Conservation (phyloP, 2,797 vertebrate species). For the Novumbra hubbsi region DNA sequence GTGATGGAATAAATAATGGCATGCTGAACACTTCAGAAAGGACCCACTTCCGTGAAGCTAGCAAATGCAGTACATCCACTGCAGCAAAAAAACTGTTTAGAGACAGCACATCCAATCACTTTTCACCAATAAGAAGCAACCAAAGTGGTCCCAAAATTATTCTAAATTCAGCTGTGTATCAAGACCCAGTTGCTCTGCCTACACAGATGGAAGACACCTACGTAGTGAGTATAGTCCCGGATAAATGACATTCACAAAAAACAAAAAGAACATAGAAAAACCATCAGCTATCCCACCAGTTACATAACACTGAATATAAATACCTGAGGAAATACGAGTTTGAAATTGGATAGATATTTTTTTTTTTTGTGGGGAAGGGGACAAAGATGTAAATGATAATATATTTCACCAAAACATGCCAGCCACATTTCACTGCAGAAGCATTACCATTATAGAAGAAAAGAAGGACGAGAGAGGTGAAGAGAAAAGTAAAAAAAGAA, state of each 20-base stretch:
- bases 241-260: too few relatives aligned
- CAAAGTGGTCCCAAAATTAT: too few relatives aligned
- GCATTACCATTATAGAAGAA: conserved; percentile 31
- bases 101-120: too few relatives aligned
- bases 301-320: conserved; percentile 35
- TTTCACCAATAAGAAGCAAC: too few relatives aligned
- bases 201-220: too few relatives aligned
- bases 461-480: conserved; percentile 20
- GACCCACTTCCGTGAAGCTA: neutral
- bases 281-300: conserved; percentile 23
- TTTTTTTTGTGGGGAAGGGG: conserved; percentile 13
- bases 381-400: neutral
- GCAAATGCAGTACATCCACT: neutral
- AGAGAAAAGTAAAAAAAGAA: conserved; percentile 17
- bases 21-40: too few relatives aligned
- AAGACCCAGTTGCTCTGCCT: too few relatives aligned
- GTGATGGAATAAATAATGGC: neutral
- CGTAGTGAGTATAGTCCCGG: too few relatives aligned
- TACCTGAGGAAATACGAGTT: conserved; percentile 36
- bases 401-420: conserved; percentile 35
- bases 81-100: neutral
- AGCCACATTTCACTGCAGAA: conserved; percentile 24
- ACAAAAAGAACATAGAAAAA: conserved; percentile 25
- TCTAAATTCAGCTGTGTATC: too few relatives aligned
- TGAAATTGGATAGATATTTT: conserved; percentile 53